Evolutionary conservation across 2,888 invertebrate genomes (phyloP).

Genomic region (Meliscaeva auricollis): DNA sequence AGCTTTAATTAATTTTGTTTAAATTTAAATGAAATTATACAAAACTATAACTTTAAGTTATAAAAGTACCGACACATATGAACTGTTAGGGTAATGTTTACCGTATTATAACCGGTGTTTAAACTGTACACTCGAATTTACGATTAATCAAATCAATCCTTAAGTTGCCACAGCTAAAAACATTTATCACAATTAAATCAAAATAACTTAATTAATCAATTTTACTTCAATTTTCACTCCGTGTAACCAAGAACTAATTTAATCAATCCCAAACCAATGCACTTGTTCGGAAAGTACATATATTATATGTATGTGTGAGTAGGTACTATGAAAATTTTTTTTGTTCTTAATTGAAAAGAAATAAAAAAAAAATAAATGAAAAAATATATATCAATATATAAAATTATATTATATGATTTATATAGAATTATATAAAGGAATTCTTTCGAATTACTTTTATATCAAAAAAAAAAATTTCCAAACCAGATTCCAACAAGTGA

Average conservation of each 20-base stretch:
- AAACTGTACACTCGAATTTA: background rate
- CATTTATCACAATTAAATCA: background rate
- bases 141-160: conserved; percentile 1
- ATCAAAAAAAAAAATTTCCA: background rate
- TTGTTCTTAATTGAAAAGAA: background rate
- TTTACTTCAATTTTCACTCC: background rate
- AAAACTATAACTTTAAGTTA: background rate
- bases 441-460: background rate
- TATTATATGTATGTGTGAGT: background rate
- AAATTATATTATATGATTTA: too few species aligned
- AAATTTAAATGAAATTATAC: background rate
- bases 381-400: background rate
- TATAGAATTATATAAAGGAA: background rate
- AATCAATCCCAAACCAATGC: conserved; percentile 3
- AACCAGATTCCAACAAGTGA: conserved; percentile 10
- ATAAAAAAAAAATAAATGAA: background rate
- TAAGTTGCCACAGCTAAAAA: background rate
- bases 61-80: background rate
- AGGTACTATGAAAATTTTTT: background rate
- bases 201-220: background rate
- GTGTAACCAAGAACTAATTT: background rate
- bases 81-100: too few species aligned
- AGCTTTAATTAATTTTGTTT: conserved; percentile 1
- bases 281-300: background rate
- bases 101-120: background rate